Conservation (phyloP, 2,888 invertebrate genomes). For the Heteropelma amictum region DNA sequence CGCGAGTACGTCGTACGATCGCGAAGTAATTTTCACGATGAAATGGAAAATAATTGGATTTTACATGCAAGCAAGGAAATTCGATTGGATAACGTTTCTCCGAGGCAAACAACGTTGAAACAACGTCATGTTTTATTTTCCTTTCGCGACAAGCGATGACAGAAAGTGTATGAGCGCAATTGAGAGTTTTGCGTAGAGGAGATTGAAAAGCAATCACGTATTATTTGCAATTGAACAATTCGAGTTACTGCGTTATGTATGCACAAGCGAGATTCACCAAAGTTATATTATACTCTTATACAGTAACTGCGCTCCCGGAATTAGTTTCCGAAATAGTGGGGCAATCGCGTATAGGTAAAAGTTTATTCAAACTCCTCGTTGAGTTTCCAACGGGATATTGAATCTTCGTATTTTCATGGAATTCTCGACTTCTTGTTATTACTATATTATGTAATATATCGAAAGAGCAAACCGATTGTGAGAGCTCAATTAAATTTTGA, state of each 20-base stretch:
- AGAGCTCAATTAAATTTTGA: no score
- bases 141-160: no score
- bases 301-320: conserved; percentile 1
- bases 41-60: no score
- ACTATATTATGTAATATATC: no score
- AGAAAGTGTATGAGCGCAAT: not conserved
- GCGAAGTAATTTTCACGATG: no score
- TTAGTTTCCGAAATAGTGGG: conserved; percentile 26
- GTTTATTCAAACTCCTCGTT: conserved; percentile 22
- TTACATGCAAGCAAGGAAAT: no score
- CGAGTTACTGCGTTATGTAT: not conserved
- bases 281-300: conserved; percentile 3
- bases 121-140: no score
- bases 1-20: no score
- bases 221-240: conserved; percentile 9
- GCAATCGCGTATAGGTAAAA: conserved; percentile 21
- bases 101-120: no score
- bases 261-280: not conserved
- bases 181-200: not conserved
- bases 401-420: not conserved
- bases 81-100: no score
- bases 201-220: not conserved
- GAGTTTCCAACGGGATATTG: conserved; percentile 12
- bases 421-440: no score
- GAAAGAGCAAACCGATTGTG: no score